These are phyloP conservation scores for Oncorhynchus masou DNA, from an alignment of 2,113 vertebrate genomes.

Conservation along the genomic window DNA sequence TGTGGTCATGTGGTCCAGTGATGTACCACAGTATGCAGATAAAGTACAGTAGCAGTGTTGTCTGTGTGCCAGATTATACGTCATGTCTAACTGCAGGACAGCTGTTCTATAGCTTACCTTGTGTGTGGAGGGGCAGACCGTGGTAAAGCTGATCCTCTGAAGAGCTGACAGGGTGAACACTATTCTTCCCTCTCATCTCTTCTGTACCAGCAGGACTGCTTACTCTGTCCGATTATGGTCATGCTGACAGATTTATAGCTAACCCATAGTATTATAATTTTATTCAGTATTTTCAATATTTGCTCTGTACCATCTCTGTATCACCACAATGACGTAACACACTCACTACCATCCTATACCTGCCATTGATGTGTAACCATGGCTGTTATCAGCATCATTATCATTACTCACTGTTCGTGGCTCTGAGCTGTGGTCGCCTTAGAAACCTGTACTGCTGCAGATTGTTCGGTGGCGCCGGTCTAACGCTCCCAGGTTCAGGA, in stretches of 20 bases:
- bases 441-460: background rate
- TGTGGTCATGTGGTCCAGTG: background rate
- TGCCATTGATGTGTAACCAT: background rate
- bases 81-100: background rate
- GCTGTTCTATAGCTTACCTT: conserved; percentile 1
- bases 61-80: background rate
- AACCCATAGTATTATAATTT: background rate
- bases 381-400: background rate
- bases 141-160: conserved; percentile 54
- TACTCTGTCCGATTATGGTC: background rate
- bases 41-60: background rate
- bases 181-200: conserved; percentile 33
- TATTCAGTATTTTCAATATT: too few species aligned
- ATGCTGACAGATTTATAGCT: background rate
- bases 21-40: background rate
- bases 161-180: conserved; percentile 60
- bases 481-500: conserved; percentile 5
- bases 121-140: conserved; percentile 37
- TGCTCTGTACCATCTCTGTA: too few species aligned
- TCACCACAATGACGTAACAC: background rate
- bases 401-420: background rate
- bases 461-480: background rate
- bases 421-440: background rate
- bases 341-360: background rate
- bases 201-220: conserved; percentile 14